Conservation (phyloP, 2,888 invertebrate genomes). For the Palloptera scutellata region DNA sequence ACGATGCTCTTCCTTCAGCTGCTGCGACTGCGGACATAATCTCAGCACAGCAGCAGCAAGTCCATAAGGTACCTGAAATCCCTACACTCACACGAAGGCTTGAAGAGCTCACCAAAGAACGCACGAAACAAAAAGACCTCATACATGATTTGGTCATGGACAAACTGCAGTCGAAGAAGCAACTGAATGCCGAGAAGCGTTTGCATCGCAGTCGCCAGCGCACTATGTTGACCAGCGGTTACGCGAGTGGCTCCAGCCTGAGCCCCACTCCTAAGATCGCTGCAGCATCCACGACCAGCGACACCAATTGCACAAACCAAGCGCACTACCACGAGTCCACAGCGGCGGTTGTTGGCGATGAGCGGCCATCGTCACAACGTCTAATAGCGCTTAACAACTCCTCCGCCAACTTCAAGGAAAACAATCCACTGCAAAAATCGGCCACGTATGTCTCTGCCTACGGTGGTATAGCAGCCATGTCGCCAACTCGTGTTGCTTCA, state of each 20-base stretch:
- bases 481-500: slow-evolving; percentile 39
- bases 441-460: slow-evolving; percentile 54
- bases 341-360: slow-evolving; percentile 35
- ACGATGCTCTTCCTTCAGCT: slow-evolving; percentile 31
- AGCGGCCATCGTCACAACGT: slow-evolving; percentile 18
- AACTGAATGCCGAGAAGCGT: slow-evolving; percentile 70
- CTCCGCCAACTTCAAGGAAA: slow-evolving; percentile 41
- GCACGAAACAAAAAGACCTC: slow-evolving; percentile 83
- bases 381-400: not conserved
- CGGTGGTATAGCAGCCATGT: slow-evolving; percentile 39
- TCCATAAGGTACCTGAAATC: slow-evolving; percentile 61
- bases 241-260: slow-evolving; percentile 56
- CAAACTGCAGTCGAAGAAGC: slow-evolving; percentile 75
- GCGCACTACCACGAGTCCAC: slow-evolving; percentile 61
- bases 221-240: slow-evolving; percentile 55
- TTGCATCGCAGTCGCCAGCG: slow-evolving; percentile 70
- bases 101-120: slow-evolving; percentile 80
- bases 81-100: slow-evolving; percentile 73
- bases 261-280: slow-evolving; percentile 61
- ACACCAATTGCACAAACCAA: slow-evolving; percentile 58
- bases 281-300: slow-evolving; percentile 52
- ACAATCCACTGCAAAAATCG: slow-evolving; percentile 45
- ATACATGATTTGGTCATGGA: slow-evolving; percentile 86
- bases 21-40: slow-evolving; percentile 22
- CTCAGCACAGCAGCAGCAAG: slow-evolving; percentile 29